phyloP scores from a whole-genome alignment of 1,140 invertebrate genomes.

The Bombus waltoni region DNA sequence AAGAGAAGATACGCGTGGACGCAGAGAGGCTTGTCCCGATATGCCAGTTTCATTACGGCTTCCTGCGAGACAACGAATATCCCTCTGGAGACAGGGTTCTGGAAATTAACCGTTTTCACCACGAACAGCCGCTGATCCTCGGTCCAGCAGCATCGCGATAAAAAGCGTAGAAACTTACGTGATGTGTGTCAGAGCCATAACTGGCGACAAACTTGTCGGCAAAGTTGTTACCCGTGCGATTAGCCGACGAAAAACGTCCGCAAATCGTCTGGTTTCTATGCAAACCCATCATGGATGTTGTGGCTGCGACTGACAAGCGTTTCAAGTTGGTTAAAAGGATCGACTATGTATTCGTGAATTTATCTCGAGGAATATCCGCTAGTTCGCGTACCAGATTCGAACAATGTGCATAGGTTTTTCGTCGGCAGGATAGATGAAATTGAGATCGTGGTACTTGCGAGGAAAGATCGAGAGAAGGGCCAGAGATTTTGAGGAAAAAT shows the following conservation, averaged over 20 bases:
- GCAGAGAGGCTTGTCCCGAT: conserved; percentile 34
- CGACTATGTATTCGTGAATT: not conserved
- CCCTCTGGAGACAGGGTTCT: conserved; percentile 19
- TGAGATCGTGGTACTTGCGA: not conserved
- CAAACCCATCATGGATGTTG: not conserved
- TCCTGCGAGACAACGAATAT: conserved; percentile 43
- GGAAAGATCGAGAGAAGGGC: not conserved
- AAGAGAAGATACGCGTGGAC: not conserved
- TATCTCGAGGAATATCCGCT: not conserved
- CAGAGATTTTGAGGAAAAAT: not conserved
- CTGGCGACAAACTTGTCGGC: conserved; percentile 45
- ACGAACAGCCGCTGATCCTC: not conserved
- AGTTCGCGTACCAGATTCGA: not conserved
- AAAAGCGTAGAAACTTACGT: conserved; percentile 67
- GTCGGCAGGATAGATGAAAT: not conserved
- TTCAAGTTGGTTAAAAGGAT: not conserved
- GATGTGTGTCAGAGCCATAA: conserved; percentile 66
- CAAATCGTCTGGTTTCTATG: not conserved
- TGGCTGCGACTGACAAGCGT: conserved; percentile 10
- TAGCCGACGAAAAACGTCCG: conserved; percentile 10
- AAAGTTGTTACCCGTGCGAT: conserved; percentile 41
- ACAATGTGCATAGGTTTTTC: not conserved
- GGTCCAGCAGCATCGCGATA: conserved; percentile 18
- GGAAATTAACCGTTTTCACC: conserved; percentile 60
- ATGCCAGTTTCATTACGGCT: conserved; percentile 21